Percentiles rank a stretch among this genome's conserved stretches.
phyloP scores from a whole-genome alignment of 1,140 invertebrate genomes.

The Eumaeus atala region DNA sequence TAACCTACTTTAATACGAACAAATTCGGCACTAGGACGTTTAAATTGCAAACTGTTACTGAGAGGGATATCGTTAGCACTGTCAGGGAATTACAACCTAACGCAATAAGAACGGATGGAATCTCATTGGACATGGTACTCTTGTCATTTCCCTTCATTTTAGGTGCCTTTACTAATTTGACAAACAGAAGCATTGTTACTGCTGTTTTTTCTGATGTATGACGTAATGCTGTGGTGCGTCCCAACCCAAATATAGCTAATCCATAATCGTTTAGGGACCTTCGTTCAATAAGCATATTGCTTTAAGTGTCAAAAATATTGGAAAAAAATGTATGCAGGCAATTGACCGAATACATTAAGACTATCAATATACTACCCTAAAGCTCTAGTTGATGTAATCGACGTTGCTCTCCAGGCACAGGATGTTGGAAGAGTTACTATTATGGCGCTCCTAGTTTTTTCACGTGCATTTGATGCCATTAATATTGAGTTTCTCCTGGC shows the following conservation, averaged over 20 bases:
- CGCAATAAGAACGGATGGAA: slow-evolving; percentile 2
- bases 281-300: too few relatives aligned
- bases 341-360: too few relatives aligned
- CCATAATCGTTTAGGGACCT: too few relatives aligned
- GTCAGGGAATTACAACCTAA: background rate
- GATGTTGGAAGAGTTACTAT: too few relatives aligned
- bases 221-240: background rate
- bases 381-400: too few relatives aligned
- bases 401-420: too few relatives aligned
- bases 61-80: background rate
- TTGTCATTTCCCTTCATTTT: background rate
- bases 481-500: background rate
- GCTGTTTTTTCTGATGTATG: background rate
- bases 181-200: background rate
- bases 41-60: background rate
- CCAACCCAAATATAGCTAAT: background rate
- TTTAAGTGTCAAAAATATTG: too few relatives aligned
- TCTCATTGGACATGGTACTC: background rate
- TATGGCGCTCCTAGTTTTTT: too few relatives aligned
- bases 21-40: background rate
- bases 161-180: background rate
- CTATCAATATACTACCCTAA: too few relatives aligned
- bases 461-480: too few relatives aligned
- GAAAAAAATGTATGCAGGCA: too few relatives aligned
- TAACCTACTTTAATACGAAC: too few relatives aligned